phyloP scores from a whole-genome alignment of 37 sponge, comb jelly and placozoan species.

The Agelas oroides region DNA sequence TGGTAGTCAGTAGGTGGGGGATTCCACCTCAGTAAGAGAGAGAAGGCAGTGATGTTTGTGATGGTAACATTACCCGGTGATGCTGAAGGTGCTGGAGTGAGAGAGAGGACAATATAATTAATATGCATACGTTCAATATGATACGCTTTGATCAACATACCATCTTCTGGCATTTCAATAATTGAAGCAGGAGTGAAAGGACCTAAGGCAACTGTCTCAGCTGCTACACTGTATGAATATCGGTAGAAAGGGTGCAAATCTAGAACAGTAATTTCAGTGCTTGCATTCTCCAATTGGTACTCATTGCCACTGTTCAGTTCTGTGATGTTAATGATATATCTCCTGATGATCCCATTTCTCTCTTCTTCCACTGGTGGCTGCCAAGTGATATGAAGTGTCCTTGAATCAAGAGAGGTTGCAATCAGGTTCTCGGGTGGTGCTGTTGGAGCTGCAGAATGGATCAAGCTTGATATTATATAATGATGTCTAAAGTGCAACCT shows the following conservation, averaged over 20 bases:
- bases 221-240: not conserved
- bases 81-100: not conserved
- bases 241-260: constrained; percentile 11
- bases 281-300: not conserved
- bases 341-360: constrained; percentile 43
- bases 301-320: not conserved
- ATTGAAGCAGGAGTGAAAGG: not conserved
- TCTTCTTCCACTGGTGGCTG: not conserved
- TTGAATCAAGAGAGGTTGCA: not conserved
- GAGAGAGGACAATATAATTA: not conserved
- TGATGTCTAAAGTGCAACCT: not conserved
- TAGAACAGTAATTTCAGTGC: too few species aligned
- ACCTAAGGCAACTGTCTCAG: not conserved
- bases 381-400: constrained; percentile 22
- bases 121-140: not conserved
- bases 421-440: constrained; percentile 3
- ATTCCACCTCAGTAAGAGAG: constrained; percentile 21
- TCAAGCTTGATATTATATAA: not conserved
- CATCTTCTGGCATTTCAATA: constrained; percentile 21
- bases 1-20: constrained; percentile 16
- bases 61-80: not conserved
- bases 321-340: constrained; percentile 15
- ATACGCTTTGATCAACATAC: constrained; percentile 1
- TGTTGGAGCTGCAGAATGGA: constrained; percentile 42
- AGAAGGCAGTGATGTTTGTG: not conserved